Conservation (phyloP, 2,888 invertebrate species). For the Crossocerus cetratus region DNA sequence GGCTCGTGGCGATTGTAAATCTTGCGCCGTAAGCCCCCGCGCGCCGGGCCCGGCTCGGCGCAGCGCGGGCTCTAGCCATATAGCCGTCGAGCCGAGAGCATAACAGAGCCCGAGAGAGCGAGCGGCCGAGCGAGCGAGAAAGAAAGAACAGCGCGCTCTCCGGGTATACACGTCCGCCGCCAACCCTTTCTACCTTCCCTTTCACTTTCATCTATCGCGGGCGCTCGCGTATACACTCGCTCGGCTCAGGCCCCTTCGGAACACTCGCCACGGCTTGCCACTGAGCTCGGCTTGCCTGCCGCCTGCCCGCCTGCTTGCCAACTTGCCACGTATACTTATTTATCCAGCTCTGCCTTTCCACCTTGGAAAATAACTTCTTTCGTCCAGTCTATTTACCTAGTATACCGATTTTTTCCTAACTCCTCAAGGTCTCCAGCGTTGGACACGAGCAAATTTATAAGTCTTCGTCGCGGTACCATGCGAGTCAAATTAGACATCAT, state of each 20-base stretch:
- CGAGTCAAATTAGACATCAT: too few species aligned
- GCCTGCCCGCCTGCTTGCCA: conserved; percentile 21
- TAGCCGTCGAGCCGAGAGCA: too few species aligned
- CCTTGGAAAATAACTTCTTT: too few species aligned
- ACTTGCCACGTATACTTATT: conserved; percentile 69
- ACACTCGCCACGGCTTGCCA: conserved; percentile 43
- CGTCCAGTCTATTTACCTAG: too few species aligned
- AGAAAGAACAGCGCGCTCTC: conserved; percentile 48
- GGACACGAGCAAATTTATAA: too few species aligned
- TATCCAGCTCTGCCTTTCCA: too few species aligned
- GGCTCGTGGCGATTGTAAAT: conserved; percentile 67
- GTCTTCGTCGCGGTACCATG: too few species aligned
- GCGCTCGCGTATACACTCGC: conserved; percentile 36
- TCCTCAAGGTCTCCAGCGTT: too few species aligned
- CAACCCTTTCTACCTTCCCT: conserved; percentile 77
- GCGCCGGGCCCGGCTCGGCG: conserved; percentile 22
- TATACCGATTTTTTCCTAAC: too few species aligned
- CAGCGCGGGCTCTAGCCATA: conserved; percentile 15
- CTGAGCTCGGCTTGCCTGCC: conserved; percentile 37
- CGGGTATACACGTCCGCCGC: conserved; percentile 61
- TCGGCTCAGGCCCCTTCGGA: conserved; percentile 53
- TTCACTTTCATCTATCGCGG: conserved; percentile 76
- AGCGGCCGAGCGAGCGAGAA: conserved; percentile 48
- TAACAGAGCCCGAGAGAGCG: conserved; percentile 38
- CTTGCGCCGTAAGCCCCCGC: conserved; percentile 54